A percentile compares a stretch with the other conserved stretches of the same genome.
Conservation (phyloP, 2,797 vertebrate genomes). For the Heteromormyrus szaboi region DNA sequence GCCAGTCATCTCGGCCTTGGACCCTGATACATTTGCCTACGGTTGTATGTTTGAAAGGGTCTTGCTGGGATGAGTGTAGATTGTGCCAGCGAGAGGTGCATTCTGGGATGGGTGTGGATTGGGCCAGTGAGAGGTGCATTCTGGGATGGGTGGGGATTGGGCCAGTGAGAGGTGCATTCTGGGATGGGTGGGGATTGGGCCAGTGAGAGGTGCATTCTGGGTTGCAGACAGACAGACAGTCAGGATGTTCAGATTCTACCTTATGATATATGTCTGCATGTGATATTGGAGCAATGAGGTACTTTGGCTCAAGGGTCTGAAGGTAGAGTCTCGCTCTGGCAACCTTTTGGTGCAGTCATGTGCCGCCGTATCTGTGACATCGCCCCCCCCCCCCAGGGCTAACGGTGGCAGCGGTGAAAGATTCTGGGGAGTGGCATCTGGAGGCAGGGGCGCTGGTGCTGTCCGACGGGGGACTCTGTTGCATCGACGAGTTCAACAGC, state of each 20-base stretch:
- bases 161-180: neutral
- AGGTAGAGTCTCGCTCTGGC: neutral
- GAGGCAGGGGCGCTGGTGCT: constrained; percentile 92
- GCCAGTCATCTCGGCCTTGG: neutral
- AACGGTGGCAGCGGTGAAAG: constrained; percentile 90
- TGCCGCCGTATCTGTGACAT: neutral
- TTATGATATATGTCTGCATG: neutral
- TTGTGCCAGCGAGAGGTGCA: too few relatives aligned
- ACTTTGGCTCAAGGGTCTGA: neutral
- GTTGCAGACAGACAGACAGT: neutral
- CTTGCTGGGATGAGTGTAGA: neutral
- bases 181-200: neutral
- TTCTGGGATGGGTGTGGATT: neutral
- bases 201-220: neutral
- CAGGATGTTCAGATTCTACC: neutral
- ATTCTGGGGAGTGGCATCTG: constrained; percentile 92
- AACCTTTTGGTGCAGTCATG: neutral
- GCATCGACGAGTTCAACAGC: constrained; percentile 95
- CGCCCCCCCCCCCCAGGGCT: constrained; percentile 60
- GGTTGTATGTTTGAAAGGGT: neutral
- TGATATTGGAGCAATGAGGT: neutral
- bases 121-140: neutral
- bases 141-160: neutral
- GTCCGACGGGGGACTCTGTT: constrained; percentile 90
- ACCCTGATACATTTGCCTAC: neutral